Evolutionary conservation across 2,797 vertebrate species (phyloP), one percentile per base, ranked within the genome.

Genomic region (Amblyopsis hoosieri): DNA sequence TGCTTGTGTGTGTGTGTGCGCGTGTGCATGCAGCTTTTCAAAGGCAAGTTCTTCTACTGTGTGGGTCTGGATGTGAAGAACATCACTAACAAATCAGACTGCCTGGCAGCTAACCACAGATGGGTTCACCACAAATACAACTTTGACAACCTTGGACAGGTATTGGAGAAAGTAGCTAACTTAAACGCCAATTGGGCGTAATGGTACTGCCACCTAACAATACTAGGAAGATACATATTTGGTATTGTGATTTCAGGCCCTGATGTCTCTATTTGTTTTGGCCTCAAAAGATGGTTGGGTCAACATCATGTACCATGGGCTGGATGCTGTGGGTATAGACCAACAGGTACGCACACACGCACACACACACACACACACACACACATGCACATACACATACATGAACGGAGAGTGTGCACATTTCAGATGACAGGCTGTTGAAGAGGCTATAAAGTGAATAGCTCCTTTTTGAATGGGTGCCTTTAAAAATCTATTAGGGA

Each of bases 121-220:
- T 99, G 97, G 97, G 93, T 98, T 56, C 96, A 97, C 78, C 96
- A 97, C 89, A 99, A 99, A 56, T 99, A 99, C 87, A 99, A 99
- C 89, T 99, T 99, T 0, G 97, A 99, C 89, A 98, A 98, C 79
- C 91, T 99, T 58, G 97, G 97, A 57, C 97, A 99, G 95, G 97
- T 98, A 89, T 23, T 23, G 23, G 23, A 23, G 23, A 3, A 23
- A 23, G 23, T 23, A 23, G 23, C 23, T 23, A 23, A 23, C 76
- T 29, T 31, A 33, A 17, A 12, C 2, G 13, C 11, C 12, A 3
- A 55, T 31, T 31, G 5, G 13, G n/a, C 12, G n/a, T 8, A 31
- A 31, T 4, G 12, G 3, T 37, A 15, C n/a, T 8, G 12, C 6
- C 31, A 33, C 31, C 13, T 29, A 7, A 29, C 53, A 29, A 11